Percentiles rank a stretch among this genome's conserved stretches.
Conservation (phyloP, 2,888 invertebrate genomes). For the Pristionchus maxplancki region DNA sequence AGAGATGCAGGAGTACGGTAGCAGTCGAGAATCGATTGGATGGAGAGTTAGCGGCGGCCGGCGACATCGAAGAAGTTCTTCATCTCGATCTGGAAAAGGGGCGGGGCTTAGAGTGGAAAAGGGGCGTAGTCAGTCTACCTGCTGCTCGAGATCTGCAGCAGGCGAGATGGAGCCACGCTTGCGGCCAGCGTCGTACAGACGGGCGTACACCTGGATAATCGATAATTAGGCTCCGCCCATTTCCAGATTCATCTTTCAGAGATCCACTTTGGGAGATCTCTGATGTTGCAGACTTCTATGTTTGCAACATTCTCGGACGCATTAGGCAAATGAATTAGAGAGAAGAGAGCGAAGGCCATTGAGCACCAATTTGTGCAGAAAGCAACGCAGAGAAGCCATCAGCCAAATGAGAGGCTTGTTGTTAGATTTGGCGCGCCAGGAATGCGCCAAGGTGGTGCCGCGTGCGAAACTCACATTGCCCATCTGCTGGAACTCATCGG, state of each 20-base stretch:
- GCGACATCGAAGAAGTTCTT: conserved; percentile 42
- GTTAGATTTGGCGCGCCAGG: background rate
- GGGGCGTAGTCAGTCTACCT: conserved; percentile 19
- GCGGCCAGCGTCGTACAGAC: conserved; percentile 51
- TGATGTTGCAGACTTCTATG: background rate
- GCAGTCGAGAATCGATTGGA: conserved; percentile 34
- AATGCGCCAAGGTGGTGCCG: background rate
- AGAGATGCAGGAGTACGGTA: background rate
- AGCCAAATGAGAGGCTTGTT: background rate
- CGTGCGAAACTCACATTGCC: conserved; percentile 31
- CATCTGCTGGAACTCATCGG: background rate
- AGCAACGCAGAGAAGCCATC: background rate
- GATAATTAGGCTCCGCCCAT: background rate
- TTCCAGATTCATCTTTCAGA: background rate
- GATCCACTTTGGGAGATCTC: background rate
- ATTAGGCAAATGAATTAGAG: background rate
- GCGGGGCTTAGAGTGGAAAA: background rate
- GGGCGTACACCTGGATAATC: conserved; percentile 30
- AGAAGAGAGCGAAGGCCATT: background rate
- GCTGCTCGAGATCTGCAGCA: conserved; percentile 49
- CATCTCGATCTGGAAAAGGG: conserved; percentile 46
- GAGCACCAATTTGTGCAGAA: background rate
- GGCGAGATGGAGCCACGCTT: conserved; percentile 51
- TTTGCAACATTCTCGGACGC: conserved; percentile 9
- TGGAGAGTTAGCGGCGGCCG: conserved; percentile 16